Evolutionary conservation across 2,113 vertebrate species (phyloP), one percentile per base, ranked within the genome.

Genomic region (Amphiprion ocellaris): DNA sequence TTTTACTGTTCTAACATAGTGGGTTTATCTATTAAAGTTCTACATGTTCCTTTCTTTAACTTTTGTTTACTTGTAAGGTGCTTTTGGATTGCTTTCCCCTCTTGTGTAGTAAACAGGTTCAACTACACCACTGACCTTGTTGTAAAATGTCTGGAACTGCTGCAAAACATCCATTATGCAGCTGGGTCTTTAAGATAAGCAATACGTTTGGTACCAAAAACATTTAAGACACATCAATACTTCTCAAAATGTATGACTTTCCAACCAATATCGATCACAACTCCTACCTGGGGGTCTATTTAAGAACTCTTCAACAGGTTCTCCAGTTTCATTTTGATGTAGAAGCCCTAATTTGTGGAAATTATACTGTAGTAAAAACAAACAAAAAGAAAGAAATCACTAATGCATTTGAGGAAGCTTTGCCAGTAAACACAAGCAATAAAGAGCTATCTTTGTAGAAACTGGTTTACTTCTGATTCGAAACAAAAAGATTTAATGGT

Each of bases 121-220:
- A 26, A 24, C 15, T 41, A 24, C 49, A 61, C 8, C 16, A 39
- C 28, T 59, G 39, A 73, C 49, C 68, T 47, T 59, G 58, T 44
- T 82, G 41, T 67, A n/a, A 85, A 73, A 61, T 56, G 8, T 68
- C 67, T 58, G 10, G 10, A 52, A 49, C 11, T 21, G 19, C 56
- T 69, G 59, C 56, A 70, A 83, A 80, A 70, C 52, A 66, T 65
- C 30, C 24, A 37, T 70, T 74, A 66, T n/a, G 69, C 44, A 67
- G 54, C 60, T 61, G 15, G 54, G 21, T 65, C 58, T 63, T 72
- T 64, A 63, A 67, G 41, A 39, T 19, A 46, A 74, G 58, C 26
- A 58, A 69, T 55, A 53, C 33, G 15, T 55, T 74, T 70, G n/a
- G 50, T 64, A 11, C 12, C 17, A 70, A 56, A 70, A 69, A 52